These are phyloP conservation scores for Nylanderia fulva DNA, from an alignment of 1,140 invertebrate species.

Conservation along the genomic window DNA sequence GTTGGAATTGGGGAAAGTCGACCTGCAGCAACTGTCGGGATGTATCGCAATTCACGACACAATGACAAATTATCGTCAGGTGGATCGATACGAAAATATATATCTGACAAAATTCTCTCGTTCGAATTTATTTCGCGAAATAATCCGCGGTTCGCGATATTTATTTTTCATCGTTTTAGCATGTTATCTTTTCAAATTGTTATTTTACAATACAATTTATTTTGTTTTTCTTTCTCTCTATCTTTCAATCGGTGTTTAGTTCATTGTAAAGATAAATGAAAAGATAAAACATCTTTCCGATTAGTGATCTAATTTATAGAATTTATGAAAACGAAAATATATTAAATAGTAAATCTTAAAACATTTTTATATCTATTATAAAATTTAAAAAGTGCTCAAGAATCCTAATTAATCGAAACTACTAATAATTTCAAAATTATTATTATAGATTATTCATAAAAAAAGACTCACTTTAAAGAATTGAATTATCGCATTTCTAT, in stretches of 20 bases:
- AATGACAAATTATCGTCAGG: constrained; percentile 11
- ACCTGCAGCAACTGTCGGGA: too few species aligned
- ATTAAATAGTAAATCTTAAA: too few species aligned
- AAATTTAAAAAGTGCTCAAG: too few species aligned
- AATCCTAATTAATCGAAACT: too few species aligned
- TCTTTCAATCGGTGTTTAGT: too few species aligned
- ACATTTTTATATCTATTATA: too few species aligned
- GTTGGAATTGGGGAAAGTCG: background rate
- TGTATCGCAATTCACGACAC: background rate
- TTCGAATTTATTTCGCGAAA: background rate
- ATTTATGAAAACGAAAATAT: too few species aligned
- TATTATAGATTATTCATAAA: too few species aligned
- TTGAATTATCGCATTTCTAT: too few species aligned
- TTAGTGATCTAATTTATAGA: too few species aligned
- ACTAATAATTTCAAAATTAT: background rate
- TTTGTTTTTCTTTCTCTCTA: too few species aligned
- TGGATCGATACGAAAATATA: background rate
- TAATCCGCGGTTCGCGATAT: background rate
- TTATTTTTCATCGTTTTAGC: background rate
- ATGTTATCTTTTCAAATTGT: background rate
- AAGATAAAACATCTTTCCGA: background rate
- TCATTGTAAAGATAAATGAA: background rate
- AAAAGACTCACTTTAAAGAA: background rate
- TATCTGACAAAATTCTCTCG: background rate
- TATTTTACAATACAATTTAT: background rate